Percentiles rank a stretch among this genome's conserved stretches.
Conservation (phyloP, 2,888 invertebrate genomes). For the Proisotoma minuta region DNA sequence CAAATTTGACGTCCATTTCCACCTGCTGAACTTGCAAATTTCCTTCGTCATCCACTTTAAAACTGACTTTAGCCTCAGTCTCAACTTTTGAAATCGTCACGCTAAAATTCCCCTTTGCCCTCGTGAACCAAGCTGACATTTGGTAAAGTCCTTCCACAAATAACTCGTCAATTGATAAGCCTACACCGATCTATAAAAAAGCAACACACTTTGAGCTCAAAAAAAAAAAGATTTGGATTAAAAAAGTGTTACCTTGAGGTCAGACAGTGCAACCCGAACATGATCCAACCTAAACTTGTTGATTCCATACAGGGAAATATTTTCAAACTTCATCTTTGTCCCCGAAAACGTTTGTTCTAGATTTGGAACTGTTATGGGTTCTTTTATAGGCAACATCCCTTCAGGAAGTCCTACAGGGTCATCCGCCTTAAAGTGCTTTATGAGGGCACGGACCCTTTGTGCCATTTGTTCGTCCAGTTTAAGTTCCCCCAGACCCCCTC, state of each 20-base stretch:
- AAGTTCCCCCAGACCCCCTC: constrained; percentile 51
- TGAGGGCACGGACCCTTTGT: constrained; percentile 63
- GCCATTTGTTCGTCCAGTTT: constrained; percentile 59
- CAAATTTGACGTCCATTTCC: constrained; percentile 71
- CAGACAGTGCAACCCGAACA: constrained; percentile 66
- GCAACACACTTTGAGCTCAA: not conserved
- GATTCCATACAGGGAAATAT: constrained; percentile 68
- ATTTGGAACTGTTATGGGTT: constrained; percentile 73
- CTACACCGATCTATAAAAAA: constrained; percentile 61
- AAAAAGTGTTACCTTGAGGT: constrained; percentile 66
- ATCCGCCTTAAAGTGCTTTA: constrained; percentile 74
- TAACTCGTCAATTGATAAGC: constrained; percentile 65
- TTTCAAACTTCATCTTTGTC: constrained; percentile 64
- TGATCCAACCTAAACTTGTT: constrained; percentile 71
- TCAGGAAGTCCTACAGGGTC: constrained; percentile 78
- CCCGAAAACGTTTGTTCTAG: constrained; percentile 66
- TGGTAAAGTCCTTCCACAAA: constrained; percentile 71
- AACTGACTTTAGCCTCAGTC: constrained; percentile 63
- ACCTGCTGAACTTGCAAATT: constrained; percentile 72
- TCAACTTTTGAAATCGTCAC: constrained; percentile 68
- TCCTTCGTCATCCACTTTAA: constrained; percentile 68
- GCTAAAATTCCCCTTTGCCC: constrained; percentile 68
- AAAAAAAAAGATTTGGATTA: not conserved
- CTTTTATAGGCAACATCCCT: constrained; percentile 57
- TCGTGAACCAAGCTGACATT: constrained; percentile 65